Base-by-base conservation (phyloP, 1,140 invertebrate genomes). In the Bombus soroeensis region DNA sequence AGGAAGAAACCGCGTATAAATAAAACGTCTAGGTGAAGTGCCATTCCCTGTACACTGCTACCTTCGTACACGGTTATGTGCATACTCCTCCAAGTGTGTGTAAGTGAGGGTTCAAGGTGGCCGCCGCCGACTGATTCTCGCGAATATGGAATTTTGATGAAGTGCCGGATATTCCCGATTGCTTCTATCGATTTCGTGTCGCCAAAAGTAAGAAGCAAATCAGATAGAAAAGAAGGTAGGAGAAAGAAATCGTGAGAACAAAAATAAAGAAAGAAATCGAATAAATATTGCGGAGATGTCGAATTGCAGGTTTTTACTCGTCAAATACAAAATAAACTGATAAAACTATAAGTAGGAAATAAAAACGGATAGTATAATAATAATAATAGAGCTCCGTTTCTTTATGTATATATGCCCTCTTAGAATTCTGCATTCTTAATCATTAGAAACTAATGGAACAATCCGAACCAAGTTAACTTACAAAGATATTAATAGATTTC, bases 121-220 rank as follows among this genome's bases (percentile, higher is more conserved):
- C 32, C n/a, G 34, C 22, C 8, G 32, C 34, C 32, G 41, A 53
- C 53, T 41, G 71, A 66, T 81, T 74, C 71, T 47, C 71, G 47
- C 84, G 59, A 85, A 81, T 85, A 85, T 81, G 37, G 84, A 85
- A 85, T 85, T 85, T 75, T 85, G 71, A 85, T 85, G 70, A 81
- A 85, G 53, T 71, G 12, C 25, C 59, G 59, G 32, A 43, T 81
- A 85, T 75, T 43, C 62, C 37, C 34, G 84, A 85, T 85, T 57
- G 79, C 43, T 43, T 75, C 28, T n/a, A 85, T 81, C 84, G 83
- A 85, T 64, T 41, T 57, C 9, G 8, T 12, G 1, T 39, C 32
- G 39, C 12, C 71, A 13, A 18, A 25, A 22, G 37, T 28, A 34
- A 28, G 25, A n/a, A 10, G 28, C 13, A 8, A 15, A 37, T 34